Conservation (phyloP, 2,113 vertebrate genomes). For the Plecotus auritus region DNA sequence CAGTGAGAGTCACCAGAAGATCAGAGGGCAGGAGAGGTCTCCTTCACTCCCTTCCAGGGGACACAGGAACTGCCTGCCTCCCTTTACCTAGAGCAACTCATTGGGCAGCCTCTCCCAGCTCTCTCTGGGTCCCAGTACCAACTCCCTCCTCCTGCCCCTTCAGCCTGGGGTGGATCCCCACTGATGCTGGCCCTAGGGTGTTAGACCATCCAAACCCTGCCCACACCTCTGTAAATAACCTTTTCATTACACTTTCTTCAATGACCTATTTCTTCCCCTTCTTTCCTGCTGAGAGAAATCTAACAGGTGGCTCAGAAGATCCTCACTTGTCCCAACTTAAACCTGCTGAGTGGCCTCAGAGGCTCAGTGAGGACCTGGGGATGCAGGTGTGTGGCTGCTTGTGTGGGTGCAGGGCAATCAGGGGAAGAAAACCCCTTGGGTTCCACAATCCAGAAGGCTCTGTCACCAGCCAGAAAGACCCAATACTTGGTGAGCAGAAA, state of each 20-base stretch:
- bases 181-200: not conserved
- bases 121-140: not conserved
- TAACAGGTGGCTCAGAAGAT: not conserved
- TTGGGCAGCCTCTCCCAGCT: not conserved
- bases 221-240: not conserved
- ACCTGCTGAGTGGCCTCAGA: not conserved
- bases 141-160: not conserved
- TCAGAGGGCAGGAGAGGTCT: not conserved
- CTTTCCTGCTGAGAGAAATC: not conserved
- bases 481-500: not conserved
- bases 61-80: not conserved
- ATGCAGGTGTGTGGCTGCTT: not conserved
- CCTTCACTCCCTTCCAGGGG: not conserved
- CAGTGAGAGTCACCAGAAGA: not conserved
- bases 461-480: not conserved
- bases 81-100: not conserved
- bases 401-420: not conserved
- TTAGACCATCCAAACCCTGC: not conserved
- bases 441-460: not conserved
- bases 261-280: fast-evolving
- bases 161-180: not conserved
- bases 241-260: not conserved
- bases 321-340: not conserved
- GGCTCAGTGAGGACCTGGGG: not conserved
- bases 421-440: not conserved